Conservation (phyloP, 2,113 vertebrate species). For the Percopsis transmontana region DNA sequence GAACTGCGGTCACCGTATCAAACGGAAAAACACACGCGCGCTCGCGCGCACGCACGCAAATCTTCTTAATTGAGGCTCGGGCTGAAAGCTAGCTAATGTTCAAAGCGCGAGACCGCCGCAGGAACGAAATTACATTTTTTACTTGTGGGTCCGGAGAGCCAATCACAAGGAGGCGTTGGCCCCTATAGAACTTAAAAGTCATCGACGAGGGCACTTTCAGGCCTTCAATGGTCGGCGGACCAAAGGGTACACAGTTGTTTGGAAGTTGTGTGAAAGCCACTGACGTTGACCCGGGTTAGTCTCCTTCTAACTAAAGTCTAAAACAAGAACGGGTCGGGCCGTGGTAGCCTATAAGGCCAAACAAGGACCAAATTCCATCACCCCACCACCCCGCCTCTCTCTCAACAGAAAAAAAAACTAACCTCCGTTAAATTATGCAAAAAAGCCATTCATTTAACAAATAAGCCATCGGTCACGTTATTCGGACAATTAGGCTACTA, state of each 20-base stretch:
- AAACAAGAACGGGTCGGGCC: slow-evolving; percentile 4
- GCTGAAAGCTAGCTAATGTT: slow-evolving; percentile 91
- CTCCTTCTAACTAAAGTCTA: slow-evolving; percentile 19
- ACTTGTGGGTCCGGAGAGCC: slow-evolving; percentile 57
- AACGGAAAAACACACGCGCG: slow-evolving; percentile 54
- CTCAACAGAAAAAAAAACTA: slow-evolving; percentile 5
- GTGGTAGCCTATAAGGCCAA: slow-evolving; percentile 44
- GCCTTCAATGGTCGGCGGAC: slow-evolving; percentile 73
- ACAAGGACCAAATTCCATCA: slow-evolving; percentile 11
- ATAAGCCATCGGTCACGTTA: slow-evolving; percentile 59
- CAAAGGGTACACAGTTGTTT: slow-evolving; percentile 38
- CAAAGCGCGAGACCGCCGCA: slow-evolving; percentile 82
- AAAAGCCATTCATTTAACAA: slow-evolving; percentile 60
- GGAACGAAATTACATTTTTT: slow-evolving; percentile 78
- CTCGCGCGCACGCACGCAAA: slow-evolving; percentile 24
- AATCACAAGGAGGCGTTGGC: slow-evolving; percentile 77
- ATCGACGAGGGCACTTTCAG: slow-evolving; percentile 78
- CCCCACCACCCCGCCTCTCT: neutral
- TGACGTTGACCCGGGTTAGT: slow-evolving; percentile 7
- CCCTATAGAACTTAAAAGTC: slow-evolving; percentile 81
- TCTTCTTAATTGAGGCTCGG: slow-evolving; percentile 82
- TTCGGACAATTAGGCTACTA: slow-evolving; percentile 57
- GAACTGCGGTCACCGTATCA: slow-evolving; percentile 67
- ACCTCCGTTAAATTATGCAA: slow-evolving; percentile 65
- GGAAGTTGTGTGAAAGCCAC: slow-evolving; percentile 27